Percentiles rank a stretch among this genome's conserved stretches.
Conservation (phyloP, 2,113 vertebrate species). For the Athene noctua region DNA sequence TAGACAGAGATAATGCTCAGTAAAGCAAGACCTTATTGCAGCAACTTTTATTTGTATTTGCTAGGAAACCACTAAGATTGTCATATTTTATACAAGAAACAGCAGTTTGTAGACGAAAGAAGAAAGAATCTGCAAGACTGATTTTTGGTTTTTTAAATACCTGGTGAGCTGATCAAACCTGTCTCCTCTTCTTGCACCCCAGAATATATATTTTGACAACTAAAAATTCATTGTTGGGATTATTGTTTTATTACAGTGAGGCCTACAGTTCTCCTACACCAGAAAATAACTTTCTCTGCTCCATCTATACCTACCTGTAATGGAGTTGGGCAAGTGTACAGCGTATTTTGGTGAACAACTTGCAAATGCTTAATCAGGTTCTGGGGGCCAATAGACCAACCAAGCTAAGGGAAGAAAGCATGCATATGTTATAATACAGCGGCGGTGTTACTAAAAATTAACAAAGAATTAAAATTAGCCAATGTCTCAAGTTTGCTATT, state of each 20-base stretch:
- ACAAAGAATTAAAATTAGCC: neutral
- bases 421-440: neutral
- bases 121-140: neutral
- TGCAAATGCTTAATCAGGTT: conserved; percentile 92
- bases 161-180: neutral
- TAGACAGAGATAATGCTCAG: neutral
- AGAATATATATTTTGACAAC: neutral
- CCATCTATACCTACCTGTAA: conserved; percentile 80
- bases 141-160: neutral
- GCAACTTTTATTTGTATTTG: neutral
- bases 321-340: conserved; percentile 92
- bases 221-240: neutral
- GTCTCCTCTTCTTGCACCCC: neutral
- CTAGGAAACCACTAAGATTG: neutral
- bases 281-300: neutral
- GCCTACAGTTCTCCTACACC: neutral
- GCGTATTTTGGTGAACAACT: conserved; percentile 90
- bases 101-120: neutral
- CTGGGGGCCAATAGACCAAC: conserved; percentile 92
- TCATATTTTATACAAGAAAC: neutral
- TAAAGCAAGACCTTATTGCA: neutral
- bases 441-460: neutral
- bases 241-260: neutral
- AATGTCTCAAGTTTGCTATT: neutral
- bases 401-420: conserved; percentile 79